Evolutionary conservation across 2,113 vertebrate genomes (phyloP), one percentile per base, ranked within the genome.

Genomic region (Meriones unguiculatus): DNA sequence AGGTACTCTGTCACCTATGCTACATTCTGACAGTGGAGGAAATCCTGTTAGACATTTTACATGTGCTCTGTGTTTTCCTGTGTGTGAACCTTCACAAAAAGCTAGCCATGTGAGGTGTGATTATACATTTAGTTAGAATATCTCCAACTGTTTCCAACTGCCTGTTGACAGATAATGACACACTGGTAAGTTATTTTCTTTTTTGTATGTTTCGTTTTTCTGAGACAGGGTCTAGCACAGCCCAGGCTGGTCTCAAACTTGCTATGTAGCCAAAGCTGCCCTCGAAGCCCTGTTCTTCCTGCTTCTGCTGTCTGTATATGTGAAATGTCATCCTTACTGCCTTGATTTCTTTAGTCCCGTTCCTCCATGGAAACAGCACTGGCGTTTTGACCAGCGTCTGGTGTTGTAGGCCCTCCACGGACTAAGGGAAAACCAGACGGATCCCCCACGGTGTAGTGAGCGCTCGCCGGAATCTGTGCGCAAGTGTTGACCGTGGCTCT

Each of bases 371-470:
- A 88, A 52, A 57, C 15, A 46, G 46, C 80, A 2, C n/a, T 93
- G 52, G 41, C 5, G 38, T 90, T 90, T 91, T 46, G 5, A 67
- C 32, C 7, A 70, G 14, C 35, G 7, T 86, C 20, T 20, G 15
- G 25, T 92, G 65, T 95, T 96, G 13, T 95, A 87, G 46, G 25
- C 87, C 20, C 5, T 70, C 46, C 95, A 10, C 30, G 82, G 67
- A 73, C 8, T 70, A 64, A 57, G 57, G 62, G 81, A 93, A 93
- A 84, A 9, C 46, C 28, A 50, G 62, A 20, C 84, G 82, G 78
- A 75, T 41, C 84, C 78, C 46, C 8, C 38, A 0, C 14, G 38
- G 22, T 64, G 90, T 38, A 65, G 32, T 77, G 15, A 94, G 41
- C 30, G 20, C 41, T 13, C 24, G 17, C 17, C 46, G 8, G 85